phyloP scores from a whole-genome alignment of 2,113 vertebrate genomes.

The Trematomus loennbergii region DNA sequence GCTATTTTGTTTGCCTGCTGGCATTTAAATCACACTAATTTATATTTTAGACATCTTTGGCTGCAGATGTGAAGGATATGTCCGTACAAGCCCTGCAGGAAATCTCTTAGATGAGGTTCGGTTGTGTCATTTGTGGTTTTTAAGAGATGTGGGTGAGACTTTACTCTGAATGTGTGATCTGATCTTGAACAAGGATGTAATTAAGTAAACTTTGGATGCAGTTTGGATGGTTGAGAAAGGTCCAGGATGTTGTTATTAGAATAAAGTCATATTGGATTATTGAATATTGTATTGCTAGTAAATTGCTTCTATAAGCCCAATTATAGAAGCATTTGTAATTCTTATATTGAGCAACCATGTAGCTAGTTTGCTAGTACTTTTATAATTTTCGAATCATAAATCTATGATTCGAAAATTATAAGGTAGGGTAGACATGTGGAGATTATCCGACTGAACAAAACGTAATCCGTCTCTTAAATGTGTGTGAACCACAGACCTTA shows the following conservation, averaged over 20 bases:
- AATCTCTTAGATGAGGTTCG: slow-evolving; percentile 38
- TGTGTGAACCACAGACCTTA: too few species aligned
- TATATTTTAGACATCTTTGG: slow-evolving; percentile 32
- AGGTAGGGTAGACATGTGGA: too few species aligned
- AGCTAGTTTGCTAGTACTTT: neutral
- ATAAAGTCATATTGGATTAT: neutral
- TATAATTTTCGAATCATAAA: too few species aligned
- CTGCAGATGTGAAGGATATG: slow-evolving; percentile 52
- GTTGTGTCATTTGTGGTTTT: slow-evolving; percentile 47
- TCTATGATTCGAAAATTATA: too few species aligned
- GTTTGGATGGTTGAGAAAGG: neutral
- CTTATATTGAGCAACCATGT: neutral
- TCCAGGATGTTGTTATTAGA: slow-evolving; percentile 4
- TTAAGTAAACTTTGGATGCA: slow-evolving; percentile 35
- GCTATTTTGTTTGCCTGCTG: slow-evolving; percentile 11
- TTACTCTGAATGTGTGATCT: slow-evolving; percentile 35
- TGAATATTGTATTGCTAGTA: neutral
- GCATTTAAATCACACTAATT: slow-evolving; percentile 21
- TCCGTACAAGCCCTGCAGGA: slow-evolving; percentile 43
- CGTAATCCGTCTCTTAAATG: too few species aligned
- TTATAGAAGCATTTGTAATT: too few species aligned
- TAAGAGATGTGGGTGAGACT: slow-evolving; percentile 23
- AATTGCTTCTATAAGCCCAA: neutral
- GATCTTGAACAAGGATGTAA: slow-evolving; percentile 31
- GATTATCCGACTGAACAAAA: too few species aligned